Evolutionary conservation across 2,797 vertebrate species (phyloP), one percentile per base, ranked within the genome.

Genomic region (Dryobates pubescens): DNA sequence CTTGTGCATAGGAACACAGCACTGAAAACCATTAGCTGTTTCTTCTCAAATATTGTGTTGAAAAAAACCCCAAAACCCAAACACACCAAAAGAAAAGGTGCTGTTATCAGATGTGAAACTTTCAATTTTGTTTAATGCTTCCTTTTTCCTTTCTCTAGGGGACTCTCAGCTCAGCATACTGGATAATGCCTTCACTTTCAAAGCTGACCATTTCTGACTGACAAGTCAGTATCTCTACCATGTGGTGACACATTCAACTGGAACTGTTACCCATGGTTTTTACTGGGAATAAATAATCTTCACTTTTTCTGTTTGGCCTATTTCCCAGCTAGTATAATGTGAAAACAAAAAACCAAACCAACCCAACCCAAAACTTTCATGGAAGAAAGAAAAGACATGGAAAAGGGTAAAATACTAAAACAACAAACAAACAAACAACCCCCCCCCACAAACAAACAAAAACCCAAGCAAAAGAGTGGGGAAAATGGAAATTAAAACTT

Each of bases 381-480:
- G 5, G 13, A 32, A 24, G 58, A 58, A 83, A 68, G 12, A 49
- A 8, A 57, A 86, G 2, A 34, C 8, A 43, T 6, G 5, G 17
- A n/a, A 86, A 74, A 30, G 1, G 13, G 8, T 38, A 43, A 73
- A 75, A 84, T 32, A 36, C 4, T 41, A 78, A 67, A 74, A 45
- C 34, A 38, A 38, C 38, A 10, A 38, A 38, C 11, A 12, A 38
- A 38, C 12, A 13, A 38, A 38, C 38, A 38, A 38, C 13, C 13
- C 38, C 12, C 13, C 13, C 38, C 12, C 38, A 38, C 38, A 38
- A 38, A 38, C 38, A 38, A 38, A 38, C 38, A 38, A 38, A 38
- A 38, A 38, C 12, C 38, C 9, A 2, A 68, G 6, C 3, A 57
- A 32, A 64, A 41, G 3, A 0, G 13, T 4, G 3, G 16, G 24